Conservation (phyloP, 2,113 vertebrate genomes). For the Pitta sordida region DNA sequence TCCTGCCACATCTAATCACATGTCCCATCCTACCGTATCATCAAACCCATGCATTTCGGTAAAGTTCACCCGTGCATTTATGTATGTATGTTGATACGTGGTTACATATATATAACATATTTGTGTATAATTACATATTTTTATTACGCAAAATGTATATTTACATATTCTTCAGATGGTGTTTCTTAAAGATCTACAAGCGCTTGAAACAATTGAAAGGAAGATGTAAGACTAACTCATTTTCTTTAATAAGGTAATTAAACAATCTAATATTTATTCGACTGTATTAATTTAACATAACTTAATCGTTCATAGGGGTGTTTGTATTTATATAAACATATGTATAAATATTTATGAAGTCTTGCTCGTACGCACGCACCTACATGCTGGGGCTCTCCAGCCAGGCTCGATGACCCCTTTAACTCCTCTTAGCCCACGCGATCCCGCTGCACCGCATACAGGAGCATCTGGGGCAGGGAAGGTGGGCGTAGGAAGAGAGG, state of each 20-base stretch:
- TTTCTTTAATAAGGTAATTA: background rate
- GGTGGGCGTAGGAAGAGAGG: accelerated
- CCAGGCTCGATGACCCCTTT: background rate
- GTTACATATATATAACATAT: background rate
- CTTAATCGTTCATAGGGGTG: background rate
- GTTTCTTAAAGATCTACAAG: background rate
- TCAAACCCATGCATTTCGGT: background rate
- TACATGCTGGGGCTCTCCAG: background rate
- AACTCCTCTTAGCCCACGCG: accelerated
- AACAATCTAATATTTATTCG: background rate
- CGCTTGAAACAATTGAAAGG: accelerated
- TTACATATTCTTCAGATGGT: background rate
- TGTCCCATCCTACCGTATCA: accelerated
- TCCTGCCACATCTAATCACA: accelerated
- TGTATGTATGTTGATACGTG: background rate
- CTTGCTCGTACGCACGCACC: background rate
- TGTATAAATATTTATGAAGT: background rate
- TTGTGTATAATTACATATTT: background rate
- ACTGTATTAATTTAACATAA: background rate
- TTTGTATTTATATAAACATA: too few species aligned
- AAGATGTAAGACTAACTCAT: background rate
- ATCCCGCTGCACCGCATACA: accelerated
- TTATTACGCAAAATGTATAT: background rate
- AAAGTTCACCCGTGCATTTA: background rate
- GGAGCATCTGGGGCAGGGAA: background rate